A percentile compares a stretch with the other conserved stretches of the same genome.
Conservation (phyloP, 2,797 vertebrate species). For the Myoxocephalus aenaeus region DNA sequence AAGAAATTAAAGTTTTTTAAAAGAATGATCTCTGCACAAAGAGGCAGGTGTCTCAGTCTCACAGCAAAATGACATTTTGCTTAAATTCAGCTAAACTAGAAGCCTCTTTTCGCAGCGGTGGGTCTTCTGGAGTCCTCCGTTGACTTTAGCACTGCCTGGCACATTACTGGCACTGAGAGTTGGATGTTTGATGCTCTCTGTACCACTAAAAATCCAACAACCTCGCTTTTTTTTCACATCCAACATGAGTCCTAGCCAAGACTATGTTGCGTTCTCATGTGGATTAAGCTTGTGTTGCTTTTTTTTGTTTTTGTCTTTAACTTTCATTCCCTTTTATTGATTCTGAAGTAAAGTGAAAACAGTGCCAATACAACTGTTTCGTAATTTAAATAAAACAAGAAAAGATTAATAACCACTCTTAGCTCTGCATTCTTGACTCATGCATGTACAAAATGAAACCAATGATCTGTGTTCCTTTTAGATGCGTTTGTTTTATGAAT, state of each 20-base stretch:
- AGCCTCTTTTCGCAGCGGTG: constrained; percentile 84
- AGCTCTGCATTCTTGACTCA: constrained; percentile 18
- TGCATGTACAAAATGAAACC: constrained; percentile 34
- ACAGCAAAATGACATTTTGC: constrained; percentile 13
- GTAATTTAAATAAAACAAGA: constrained; percentile 59
- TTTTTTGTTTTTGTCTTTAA: neutral
- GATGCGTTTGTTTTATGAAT: constrained; percentile 23
- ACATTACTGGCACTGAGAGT: constrained; percentile 70
- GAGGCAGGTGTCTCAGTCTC: constrained; percentile 22
- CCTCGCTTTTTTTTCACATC: constrained; percentile 29
- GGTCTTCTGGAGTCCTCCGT: constrained; percentile 79
- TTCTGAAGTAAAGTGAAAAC: constrained; percentile 63
- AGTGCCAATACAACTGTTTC: constrained; percentile 65
- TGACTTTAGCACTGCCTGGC: constrained; percentile 81
- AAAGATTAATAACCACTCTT: constrained; percentile 47
- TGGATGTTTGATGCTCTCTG: constrained; percentile 52
- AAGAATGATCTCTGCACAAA: constrained; percentile 25
- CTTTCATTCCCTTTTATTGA: constrained; percentile 31
- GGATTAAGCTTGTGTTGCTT: constrained; percentile 6
- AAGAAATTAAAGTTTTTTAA: constrained; percentile 27
- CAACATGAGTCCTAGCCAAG: constrained; percentile 29
- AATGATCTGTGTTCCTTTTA: constrained; percentile 35
- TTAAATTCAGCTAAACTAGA: constrained; percentile 35
- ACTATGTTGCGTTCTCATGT: constrained; percentile 20
- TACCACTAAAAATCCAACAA: constrained; percentile 69